phyloP scores from a whole-genome alignment of 2,888 invertebrate species.

The Chalcosyrphus nemorum region DNA sequence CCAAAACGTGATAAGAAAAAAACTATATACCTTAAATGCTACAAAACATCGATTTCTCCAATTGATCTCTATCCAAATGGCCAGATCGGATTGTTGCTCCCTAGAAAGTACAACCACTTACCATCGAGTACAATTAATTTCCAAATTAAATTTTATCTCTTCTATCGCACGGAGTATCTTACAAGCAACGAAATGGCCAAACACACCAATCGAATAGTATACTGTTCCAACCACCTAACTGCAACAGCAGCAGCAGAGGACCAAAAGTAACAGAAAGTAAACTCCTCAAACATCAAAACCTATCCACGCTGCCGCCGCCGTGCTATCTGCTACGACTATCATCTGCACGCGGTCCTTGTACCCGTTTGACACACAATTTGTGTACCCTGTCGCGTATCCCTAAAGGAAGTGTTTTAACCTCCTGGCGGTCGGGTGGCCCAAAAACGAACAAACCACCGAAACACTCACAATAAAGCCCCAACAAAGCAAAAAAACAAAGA shows the following conservation, averaged over 20 bases:
- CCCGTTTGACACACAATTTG: conserved; percentile 67
- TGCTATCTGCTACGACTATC: conserved; percentile 60
- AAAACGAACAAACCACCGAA: conserved; percentile 53
- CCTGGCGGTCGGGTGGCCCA: conserved; percentile 59
- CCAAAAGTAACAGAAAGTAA: conserved; percentile 39
- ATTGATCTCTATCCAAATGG: conserved; percentile 55
- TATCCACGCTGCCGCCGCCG: conserved; percentile 26
- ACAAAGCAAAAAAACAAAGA: conserved; percentile 36
- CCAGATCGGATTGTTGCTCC: conserved; percentile 44
- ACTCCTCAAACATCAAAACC: conserved; percentile 57
- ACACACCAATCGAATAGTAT: conserved; percentile 58
- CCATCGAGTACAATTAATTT: conserved; percentile 61
- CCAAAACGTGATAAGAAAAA: background rate
- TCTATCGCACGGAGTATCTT: conserved; percentile 66
- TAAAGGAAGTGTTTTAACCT: conserved; percentile 72
- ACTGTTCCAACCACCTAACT: conserved; percentile 60
- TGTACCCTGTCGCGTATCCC: conserved; percentile 64
- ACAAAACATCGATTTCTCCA: conserved; percentile 55
- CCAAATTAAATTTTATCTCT: conserved; percentile 70
- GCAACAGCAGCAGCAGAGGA: conserved; percentile 11
- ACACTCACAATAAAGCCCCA: conserved; percentile 11
- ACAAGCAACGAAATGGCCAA: conserved; percentile 64
- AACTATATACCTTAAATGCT: background rate
- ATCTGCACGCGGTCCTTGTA: conserved; percentile 71
- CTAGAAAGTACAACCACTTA: conserved; percentile 52